phyloP scores from a whole-genome alignment of 1,140 invertebrate species.

The Phthorimaea operculella region DNA sequence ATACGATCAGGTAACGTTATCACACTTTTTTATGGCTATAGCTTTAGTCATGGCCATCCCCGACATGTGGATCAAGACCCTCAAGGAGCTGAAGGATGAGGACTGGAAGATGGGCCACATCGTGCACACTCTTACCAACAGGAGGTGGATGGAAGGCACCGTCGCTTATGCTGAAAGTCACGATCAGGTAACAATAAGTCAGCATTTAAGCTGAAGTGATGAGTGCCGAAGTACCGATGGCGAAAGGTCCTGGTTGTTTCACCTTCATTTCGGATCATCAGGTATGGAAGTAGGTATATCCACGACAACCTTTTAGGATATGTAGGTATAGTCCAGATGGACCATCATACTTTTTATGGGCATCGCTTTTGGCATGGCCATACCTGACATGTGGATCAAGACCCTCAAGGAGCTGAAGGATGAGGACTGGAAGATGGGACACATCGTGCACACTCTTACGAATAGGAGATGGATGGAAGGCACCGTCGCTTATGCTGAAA shows the following conservation, averaged over 20 bases:
- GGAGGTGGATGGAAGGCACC: slow-evolving; percentile 94
- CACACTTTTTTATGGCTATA: too few relatives aligned
- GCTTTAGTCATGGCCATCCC: slow-evolving; percentile 99
- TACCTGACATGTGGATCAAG: slow-evolving; percentile 99
- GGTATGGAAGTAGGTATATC: too few relatives aligned
- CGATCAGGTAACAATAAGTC: slow-evolving; percentile 72
- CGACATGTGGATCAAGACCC: slow-evolving; percentile 97
- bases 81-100: slow-evolving; percentile 89
- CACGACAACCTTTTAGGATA: too few relatives aligned
- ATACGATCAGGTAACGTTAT: too few relatives aligned
- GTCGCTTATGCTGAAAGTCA: slow-evolving; percentile 98
- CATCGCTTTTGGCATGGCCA: slow-evolving; percentile 99
- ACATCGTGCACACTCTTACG: slow-evolving; percentile 94
- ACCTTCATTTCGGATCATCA: too few relatives aligned
- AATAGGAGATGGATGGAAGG: slow-evolving; percentile 97
- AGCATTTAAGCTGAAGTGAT: too few relatives aligned
- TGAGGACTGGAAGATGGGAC: slow-evolving; percentile 95
- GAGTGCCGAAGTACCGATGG: too few relatives aligned
- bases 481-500: slow-evolving; percentile 96
- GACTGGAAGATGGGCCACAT: slow-evolving; percentile 95
- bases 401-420: slow-evolving; percentile 85
- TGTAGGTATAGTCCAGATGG: too few relatives aligned
- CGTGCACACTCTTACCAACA: slow-evolving; percentile 94
- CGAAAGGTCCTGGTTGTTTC: too few relatives aligned
- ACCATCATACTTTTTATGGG: too few relatives aligned